Base-by-base conservation (phyloP, 1,140 invertebrate genomes). In the Formica selysi region DNA sequence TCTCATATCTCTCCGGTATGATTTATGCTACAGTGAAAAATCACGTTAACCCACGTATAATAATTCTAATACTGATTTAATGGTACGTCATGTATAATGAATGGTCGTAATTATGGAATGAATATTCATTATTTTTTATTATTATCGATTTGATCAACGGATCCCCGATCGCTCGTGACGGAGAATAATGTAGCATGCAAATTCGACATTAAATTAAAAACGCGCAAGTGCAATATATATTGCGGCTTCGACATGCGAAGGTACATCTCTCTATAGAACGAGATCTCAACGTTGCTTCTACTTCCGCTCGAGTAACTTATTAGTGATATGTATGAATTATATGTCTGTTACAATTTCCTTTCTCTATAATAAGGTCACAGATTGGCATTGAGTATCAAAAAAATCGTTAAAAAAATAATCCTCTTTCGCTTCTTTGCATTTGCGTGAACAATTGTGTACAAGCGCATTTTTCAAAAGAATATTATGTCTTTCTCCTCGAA, bases 41-140 rank as follows among this genome's bases (percentile, higher is more conserved):
- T 51, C 44, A 73, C 38, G 16, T 80, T 54, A 68, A 68, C 7
- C n/a, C 29, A 19, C 7, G 16, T 54, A 51, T 51, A 48, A 61
- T 57, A 73, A 83, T 83, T 44, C 13, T 26, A 83, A 73, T 61
- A 74, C 71, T 83, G 26, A 83, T 83, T 74, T 83, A 73, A 83
- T 26, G 41, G 36, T 36, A 81, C 67, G 36, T 48, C 51, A 36
- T 48, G 13, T 61, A 62, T 74, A 83, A 61, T 61, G 54, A 83
- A 61, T 22, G 19, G 8, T 13, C 79, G 67, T 70, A 61, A 38
- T 73, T 81, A 36, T 22, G 29, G 26, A 29, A 74, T 83, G 68
- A 83, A 83, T 83, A 83, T 83, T 78, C 44, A 85, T 78, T 85
- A 54, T 78, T 65, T 85, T 85, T 78, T n/a, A 64, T 78, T 85